Percentiles rank a stretch among this genome's conserved stretches.
These are phyloP conservation scores for Euwallacea fornicatus DNA, from an alignment of 1,140 invertebrate species.

Conservation along the genomic window DNA sequence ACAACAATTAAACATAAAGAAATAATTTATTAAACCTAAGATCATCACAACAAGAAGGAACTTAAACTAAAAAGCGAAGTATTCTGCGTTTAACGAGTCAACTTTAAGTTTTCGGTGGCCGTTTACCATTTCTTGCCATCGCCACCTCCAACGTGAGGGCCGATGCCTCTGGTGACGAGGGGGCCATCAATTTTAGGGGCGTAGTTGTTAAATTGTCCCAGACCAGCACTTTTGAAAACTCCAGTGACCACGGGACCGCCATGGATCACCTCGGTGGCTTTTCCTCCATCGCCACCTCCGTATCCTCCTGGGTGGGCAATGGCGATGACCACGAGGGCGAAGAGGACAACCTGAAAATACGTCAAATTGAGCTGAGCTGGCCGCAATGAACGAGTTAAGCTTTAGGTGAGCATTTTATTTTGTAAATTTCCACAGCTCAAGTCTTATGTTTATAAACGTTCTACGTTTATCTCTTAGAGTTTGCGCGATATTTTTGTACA, in stretches of 20 bases:
- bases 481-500: neutral
- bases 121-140: neutral
- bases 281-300: slow-evolving; percentile 6
- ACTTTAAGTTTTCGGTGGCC: neutral
- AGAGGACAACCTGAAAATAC: slow-evolving; percentile 18
- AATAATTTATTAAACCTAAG: slow-evolving; percentile 32
- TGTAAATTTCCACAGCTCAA: neutral
- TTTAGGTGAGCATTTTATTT: neutral
- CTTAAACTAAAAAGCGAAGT: slow-evolving; percentile 9
- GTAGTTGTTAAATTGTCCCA: slow-evolving; percentile 27
- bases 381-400: neutral
- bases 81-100: neutral
- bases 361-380: neutral
- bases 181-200: slow-evolving; percentile 25
- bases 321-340: slow-evolving; percentile 12
- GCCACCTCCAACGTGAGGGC: slow-evolving; percentile 7
- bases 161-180: slow-evolving; percentile 15
- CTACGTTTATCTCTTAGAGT: neutral
- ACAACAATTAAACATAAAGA: neutral
- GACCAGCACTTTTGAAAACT: slow-evolving; percentile 15
- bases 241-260: slow-evolving; percentile 17
- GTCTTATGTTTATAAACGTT: too few relatives aligned
- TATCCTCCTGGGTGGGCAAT: slow-evolving; percentile 14
- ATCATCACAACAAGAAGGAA: slow-evolving; percentile 26
- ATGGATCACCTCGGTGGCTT: slow-evolving; percentile 21